phyloP scores from a whole-genome alignment of 1,140 invertebrate species.

The Microplitis demolitor region DNA sequence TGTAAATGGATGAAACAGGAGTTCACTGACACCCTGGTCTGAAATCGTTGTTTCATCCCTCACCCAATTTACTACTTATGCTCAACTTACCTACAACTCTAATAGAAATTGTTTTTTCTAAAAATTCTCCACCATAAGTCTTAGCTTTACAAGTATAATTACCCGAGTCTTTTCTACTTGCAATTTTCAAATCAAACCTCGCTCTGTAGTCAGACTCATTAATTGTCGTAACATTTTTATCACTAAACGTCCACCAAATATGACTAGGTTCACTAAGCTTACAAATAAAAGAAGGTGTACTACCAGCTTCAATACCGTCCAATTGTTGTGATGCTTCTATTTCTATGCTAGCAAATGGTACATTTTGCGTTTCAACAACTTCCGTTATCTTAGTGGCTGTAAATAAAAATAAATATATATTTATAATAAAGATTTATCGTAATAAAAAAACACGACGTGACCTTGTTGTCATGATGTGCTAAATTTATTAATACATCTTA shows the following conservation, averaged over 20 bases:
- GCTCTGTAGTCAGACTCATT: constrained; percentile 47
- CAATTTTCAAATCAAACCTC: constrained; percentile 58
- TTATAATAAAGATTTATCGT: too few relatives aligned
- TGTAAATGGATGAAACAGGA: too few relatives aligned
- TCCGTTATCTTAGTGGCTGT: constrained; percentile 39
- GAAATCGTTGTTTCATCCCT: too few relatives aligned
- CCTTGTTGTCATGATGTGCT: too few relatives aligned
- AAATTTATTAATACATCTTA: not conserved
- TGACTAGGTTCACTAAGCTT: constrained; percentile 42
- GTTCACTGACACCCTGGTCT: too few relatives aligned
- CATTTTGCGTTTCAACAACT: constrained; percentile 25
- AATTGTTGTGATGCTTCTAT: constrained; percentile 50
- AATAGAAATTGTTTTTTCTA: constrained; percentile 52
- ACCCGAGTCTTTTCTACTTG: constrained; percentile 61
- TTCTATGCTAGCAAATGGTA: constrained; percentile 32
- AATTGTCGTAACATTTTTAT: constrained; percentile 52
- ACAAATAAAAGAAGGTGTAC: constrained; percentile 53
- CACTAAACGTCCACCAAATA: constrained; percentile 51
- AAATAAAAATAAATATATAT: not conserved
- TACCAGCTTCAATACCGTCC: constrained; percentile 54
- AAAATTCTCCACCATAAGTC: constrained; percentile 46
- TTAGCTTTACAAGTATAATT: constrained; percentile 63
- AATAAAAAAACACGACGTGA: not conserved
- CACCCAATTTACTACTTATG: too few relatives aligned
- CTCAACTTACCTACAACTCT: constrained; percentile 51